Conservation (phyloP, 1,140 invertebrate species). For the Macrobrachium rosenbergii region DNA sequence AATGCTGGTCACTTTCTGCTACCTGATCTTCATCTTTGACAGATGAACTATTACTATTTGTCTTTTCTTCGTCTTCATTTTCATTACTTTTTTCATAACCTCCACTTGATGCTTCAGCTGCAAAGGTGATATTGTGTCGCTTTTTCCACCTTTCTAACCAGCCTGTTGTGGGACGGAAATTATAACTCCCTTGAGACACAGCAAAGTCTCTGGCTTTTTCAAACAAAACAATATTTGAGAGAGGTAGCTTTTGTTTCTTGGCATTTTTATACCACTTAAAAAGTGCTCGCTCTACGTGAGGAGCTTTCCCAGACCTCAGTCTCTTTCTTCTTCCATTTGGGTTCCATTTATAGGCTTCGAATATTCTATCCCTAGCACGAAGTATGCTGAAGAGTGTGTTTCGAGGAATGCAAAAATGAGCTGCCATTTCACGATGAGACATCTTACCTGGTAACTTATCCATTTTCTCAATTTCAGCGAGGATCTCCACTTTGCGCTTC, state of each 20-base stretch:
- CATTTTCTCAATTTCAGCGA: conserved; percentile 35
- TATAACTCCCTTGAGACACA: conserved; percentile 31
- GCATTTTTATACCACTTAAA: conserved; percentile 36
- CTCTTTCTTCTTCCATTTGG: conserved; percentile 40
- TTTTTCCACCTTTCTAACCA: conserved; percentile 44
- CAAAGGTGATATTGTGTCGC: conserved; percentile 32
- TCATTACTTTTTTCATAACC: conserved; percentile 10
- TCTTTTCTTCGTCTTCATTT: conserved; percentile 11
- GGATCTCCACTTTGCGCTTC: conserved; percentile 39
- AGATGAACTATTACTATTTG: conserved; percentile 11
- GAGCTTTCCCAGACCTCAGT: conserved; percentile 39
- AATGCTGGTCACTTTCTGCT: conserved; percentile 31
- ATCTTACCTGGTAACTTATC: conserved; percentile 37
- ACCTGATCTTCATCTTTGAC: conserved; percentile 20
- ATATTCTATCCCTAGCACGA: conserved; percentile 30
- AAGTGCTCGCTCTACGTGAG: conserved; percentile 35
- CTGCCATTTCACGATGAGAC: conserved; percentile 38
- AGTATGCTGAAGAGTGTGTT: conserved; percentile 37
- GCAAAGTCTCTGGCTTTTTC: conserved; percentile 46
- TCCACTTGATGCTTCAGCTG: neutral
- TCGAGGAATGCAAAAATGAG: conserved; percentile 39
- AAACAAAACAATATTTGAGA: conserved; percentile 40
- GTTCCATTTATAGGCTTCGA: conserved; percentile 40
- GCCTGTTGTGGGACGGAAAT: conserved; percentile 26
- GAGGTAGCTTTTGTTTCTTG: conserved; percentile 33